Conservation (phyloP, 2,888 invertebrate genomes). For the Tipula unca region DNA sequence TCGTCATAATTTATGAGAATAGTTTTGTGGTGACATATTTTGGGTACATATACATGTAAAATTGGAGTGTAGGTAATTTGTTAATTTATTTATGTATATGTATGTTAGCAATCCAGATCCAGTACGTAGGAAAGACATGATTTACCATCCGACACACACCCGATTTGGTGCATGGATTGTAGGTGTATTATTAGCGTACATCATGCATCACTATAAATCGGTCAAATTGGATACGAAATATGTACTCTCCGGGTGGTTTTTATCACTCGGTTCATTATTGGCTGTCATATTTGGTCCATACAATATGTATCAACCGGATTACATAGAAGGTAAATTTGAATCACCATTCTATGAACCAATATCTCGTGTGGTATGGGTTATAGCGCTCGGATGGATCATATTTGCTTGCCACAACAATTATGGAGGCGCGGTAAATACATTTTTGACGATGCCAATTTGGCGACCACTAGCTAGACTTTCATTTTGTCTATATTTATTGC, state of each 20-base stretch:
- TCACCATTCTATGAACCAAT: slow-evolving; percentile 33
- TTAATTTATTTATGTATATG: neutral
- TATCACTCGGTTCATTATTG: slow-evolving; percentile 34
- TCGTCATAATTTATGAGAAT: neutral
- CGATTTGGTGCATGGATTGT: slow-evolving; percentile 40
- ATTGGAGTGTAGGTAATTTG: neutral
- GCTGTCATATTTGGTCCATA: slow-evolving; percentile 33
- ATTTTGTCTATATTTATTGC: slow-evolving; percentile 27
- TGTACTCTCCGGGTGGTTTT: slow-evolving; percentile 32
- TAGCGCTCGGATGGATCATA: slow-evolving; percentile 34
- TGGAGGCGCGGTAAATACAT: slow-evolving; percentile 28
- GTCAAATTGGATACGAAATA: neutral
- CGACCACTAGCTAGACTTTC: slow-evolving; percentile 27
- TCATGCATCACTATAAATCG: slow-evolving; percentile 28
- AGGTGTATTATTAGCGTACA: slow-evolving; percentile 40
- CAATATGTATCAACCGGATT: slow-evolving; percentile 29
- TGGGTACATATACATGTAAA: neutral
- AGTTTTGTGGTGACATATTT: neutral
- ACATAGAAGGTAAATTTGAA: slow-evolving; percentile 32
- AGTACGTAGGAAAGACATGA: slow-evolving; percentile 24
- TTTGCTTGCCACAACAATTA: slow-evolving; percentile 35
- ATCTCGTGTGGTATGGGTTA: slow-evolving; percentile 33
- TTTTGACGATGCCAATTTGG: slow-evolving; percentile 26
- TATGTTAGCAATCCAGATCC: neutral
- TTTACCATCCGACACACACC: slow-evolving; percentile 40